Evolutionary conservation across 2,888 invertebrate genomes (phyloP), one percentile per base, ranked within the genome.

Genomic region (Platerodrilus igneus): DNA sequence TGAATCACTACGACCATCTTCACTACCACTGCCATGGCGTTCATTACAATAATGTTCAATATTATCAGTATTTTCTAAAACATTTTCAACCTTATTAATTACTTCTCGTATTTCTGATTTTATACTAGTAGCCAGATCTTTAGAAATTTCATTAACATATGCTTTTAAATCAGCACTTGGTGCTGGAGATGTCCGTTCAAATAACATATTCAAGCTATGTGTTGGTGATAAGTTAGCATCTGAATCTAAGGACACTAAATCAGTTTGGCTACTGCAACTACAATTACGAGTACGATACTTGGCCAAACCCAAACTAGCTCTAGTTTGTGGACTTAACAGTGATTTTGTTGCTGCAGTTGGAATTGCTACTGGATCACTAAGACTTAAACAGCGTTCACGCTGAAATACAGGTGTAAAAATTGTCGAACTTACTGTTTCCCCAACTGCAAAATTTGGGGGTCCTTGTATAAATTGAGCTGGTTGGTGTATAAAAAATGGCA

Each of bases 41-140:
- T 64, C 57, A 34, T 65, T 64, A 28, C 55, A 64, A n/a, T 51
- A 47, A 19, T 50, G 50, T n/a, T 47, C 35, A 17, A 58, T 51
- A 23, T 53, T 47, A 56, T 81, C 82, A 1, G 79, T 77, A 60
- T 81, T 83, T 45, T 84, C 83, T 18, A 86, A 66, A 29, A 83
- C 86, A 59, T 86, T 85, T 52, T 87, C 86, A 0, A 87, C 86
- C 64, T 78, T 81, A 2, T 81, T 83, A 51, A 86, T 86, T 0
- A 87, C 86, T 64, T 81, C 86, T 4, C 86, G 73, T 22, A 87
- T 82, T 70, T 86, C 86, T 2, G 86, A 86, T 61, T 86, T 86
- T 11, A 87, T 83, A 67, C 86, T 86, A 6, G 83, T 85, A 1
- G 86, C 86, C 45, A 86, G 69, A 67, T 86, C 85, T 66, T 78